Conservation (phyloP, 2,888 invertebrate species). For the Leucophenga montana region DNA sequence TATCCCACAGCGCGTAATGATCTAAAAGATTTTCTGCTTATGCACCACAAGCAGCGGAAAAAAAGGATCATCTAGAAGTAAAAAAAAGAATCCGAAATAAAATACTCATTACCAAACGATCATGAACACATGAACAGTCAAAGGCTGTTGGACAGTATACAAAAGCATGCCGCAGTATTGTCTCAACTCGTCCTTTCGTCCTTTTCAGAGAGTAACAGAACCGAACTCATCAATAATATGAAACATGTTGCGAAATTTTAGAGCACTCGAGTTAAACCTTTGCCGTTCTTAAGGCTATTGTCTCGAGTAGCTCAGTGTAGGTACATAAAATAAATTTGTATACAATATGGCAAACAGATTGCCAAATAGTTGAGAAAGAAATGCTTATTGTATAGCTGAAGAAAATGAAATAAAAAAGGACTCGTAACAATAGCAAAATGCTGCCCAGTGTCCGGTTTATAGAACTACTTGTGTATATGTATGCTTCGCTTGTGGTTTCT, state of each 20-base stretch:
- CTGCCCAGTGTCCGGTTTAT: background rate
- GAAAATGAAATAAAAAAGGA: background rate
- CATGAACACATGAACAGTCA: constrained; percentile 23
- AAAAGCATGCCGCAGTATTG: constrained; percentile 23
- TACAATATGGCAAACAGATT: constrained; percentile 21
- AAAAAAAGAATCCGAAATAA: constrained; percentile 2
- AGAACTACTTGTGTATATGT: too few species aligned
- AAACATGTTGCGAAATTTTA: constrained; percentile 64
- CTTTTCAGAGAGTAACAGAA: too few species aligned
- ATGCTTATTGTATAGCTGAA: constrained; percentile 3
- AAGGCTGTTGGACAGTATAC: constrained; percentile 13
- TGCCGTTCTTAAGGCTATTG: constrained; percentile 28
- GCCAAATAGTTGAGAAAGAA: background rate
- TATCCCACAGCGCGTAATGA: constrained; percentile 18
- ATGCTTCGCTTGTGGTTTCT: background rate
- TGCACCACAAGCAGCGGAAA: background rate
- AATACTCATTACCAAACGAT: constrained; percentile 26
- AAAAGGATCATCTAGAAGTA: background rate
- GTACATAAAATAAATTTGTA: background rate
- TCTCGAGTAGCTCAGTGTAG: background rate
- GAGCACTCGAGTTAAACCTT: constrained; percentile 56
- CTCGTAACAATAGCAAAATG: background rate
- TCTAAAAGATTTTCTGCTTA: background rate
- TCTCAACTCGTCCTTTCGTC: background rate
- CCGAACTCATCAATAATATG: constrained; percentile 63